Conservation (phyloP, 1,140 invertebrate genomes). For the Lineus longissimus region DNA sequence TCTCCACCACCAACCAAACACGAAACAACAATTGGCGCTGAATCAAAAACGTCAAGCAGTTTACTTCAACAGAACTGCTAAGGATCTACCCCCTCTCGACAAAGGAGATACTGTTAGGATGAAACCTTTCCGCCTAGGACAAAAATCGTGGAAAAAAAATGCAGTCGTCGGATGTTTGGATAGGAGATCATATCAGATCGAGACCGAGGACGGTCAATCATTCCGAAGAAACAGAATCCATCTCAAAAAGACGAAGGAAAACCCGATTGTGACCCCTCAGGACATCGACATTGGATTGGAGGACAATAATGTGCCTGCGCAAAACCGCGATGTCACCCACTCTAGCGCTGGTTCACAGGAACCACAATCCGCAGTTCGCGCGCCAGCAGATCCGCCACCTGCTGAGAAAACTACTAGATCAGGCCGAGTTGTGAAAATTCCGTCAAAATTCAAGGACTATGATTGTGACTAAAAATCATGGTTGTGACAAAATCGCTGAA, state of each 20-base stretch:
- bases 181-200: background rate
- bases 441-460: too few species aligned
- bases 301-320: background rate
- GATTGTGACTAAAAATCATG: too few species aligned
- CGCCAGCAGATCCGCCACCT: too few species aligned
- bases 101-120: background rate
- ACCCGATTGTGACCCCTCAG: background rate
- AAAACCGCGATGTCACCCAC: too few species aligned
- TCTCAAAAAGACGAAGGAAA: constrained; percentile 6
- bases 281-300: background rate
- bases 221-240: background rate
- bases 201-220: background rate
- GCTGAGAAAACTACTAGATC: too few species aligned
- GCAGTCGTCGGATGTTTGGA: background rate
- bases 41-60: background rate
- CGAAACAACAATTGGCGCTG: too few species aligned
- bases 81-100: background rate
- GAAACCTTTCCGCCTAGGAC: background rate
- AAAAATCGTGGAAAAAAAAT: background rate
- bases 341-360: too few species aligned
- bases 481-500: too few species aligned
- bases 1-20: too few species aligned
- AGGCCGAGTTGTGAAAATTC: too few species aligned
- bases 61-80: constrained; percentile 2
- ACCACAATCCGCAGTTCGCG: too few species aligned